These are phyloP conservation scores for Odontomachus brunneus DNA, from an alignment of 1,140 invertebrate species.

Conservation along the genomic window DNA sequence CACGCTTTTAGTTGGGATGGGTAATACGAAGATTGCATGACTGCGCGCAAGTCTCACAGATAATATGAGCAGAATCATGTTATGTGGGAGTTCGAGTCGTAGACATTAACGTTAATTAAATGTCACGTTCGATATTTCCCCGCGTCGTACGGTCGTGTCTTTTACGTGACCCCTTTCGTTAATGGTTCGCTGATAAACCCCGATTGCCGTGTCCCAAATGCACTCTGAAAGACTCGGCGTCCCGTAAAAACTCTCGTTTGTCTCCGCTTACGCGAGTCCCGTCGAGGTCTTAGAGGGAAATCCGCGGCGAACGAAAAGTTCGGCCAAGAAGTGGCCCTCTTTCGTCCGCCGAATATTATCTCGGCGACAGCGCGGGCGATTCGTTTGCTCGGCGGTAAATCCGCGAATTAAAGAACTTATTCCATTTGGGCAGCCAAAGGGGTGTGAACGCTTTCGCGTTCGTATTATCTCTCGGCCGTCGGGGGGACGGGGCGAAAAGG, in stretches of 20 bases:
- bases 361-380: constrained; percentile 73
- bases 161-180: neutral
- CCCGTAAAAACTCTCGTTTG: constrained; percentile 14
- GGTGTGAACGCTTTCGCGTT: constrained; percentile 85
- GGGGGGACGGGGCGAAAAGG: constrained; percentile 65
- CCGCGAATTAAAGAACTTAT: constrained; percentile 86
- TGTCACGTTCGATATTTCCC: neutral
- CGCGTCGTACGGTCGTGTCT: too few species aligned
- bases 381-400: constrained; percentile 81
- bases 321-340: constrained; percentile 60
- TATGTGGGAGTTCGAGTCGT: neutral
- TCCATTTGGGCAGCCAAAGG: constrained; percentile 86
- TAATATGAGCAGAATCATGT: neutral
- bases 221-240: neutral
- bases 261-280: neutral
- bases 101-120: constrained; percentile 8
- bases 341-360: constrained; percentile 71
- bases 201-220: neutral
- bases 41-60: too few species aligned
- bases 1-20: constrained; percentile 31
- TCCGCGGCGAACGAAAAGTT: constrained; percentile 49
- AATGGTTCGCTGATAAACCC: neutral
- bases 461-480: constrained; percentile 83
- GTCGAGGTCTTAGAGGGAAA: constrained; percentile 22
- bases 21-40: neutral